Percentiles rank a stretch among this genome's conserved stretches.
phyloP scores from a whole-genome alignment of 2,888 invertebrate species.

The Meiosimyza platycephala region DNA sequence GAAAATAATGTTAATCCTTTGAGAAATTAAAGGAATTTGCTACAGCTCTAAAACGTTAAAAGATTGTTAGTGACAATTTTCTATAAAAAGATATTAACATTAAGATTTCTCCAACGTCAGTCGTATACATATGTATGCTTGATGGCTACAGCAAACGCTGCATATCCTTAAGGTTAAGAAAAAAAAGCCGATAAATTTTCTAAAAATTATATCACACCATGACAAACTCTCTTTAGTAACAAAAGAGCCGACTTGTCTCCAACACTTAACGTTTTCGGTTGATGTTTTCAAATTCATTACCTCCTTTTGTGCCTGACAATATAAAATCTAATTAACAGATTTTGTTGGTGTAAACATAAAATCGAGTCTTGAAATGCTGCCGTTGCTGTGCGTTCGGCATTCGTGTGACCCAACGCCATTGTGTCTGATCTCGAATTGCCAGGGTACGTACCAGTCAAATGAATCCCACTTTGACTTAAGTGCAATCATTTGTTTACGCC shows the following conservation, averaged over 20 bases:
- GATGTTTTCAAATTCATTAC: background rate
- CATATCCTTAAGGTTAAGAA: too few relatives aligned
- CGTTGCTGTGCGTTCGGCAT: background rate
- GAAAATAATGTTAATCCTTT: too few relatives aligned
- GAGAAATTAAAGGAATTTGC: too few relatives aligned
- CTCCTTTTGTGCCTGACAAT: constrained; percentile 30
- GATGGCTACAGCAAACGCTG: too few relatives aligned
- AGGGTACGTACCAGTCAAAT: too few relatives aligned
- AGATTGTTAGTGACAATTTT: background rate
- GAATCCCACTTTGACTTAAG: constrained; percentile 46
- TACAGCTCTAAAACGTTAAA: too few relatives aligned
- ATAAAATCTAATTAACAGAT: constrained; percentile 53
- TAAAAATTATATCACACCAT: background rate
- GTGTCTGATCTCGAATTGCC: constrained; percentile 44
- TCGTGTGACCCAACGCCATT: constrained; percentile 41
- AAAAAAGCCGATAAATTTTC: too few relatives aligned
- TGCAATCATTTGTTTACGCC: constrained; percentile 59
- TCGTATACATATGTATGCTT: too few relatives aligned
- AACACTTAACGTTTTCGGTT: background rate
- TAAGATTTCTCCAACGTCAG: too few relatives aligned
- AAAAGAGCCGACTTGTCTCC: background rate
- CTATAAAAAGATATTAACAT: background rate
- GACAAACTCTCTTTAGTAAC: background rate
- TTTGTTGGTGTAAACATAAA: constrained; percentile 50
- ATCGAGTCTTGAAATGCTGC: constrained; percentile 39